Conservation (phyloP, 1,140 invertebrate genomes). For the Drosophila pandora region DNA sequence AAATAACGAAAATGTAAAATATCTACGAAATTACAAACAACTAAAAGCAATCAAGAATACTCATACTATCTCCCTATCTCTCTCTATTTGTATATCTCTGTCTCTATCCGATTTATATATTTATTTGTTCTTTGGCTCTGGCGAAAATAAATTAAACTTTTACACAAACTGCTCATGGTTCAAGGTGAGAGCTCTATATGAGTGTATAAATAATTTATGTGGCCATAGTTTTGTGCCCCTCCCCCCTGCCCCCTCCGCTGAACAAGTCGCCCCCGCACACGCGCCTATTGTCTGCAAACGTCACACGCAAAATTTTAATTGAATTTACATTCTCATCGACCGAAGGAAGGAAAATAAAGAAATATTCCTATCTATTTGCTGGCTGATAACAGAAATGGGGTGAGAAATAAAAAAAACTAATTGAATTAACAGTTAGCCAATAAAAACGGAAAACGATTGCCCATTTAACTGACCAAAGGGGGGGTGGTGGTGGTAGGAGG, state of each 20-base stretch:
- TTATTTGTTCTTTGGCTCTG: slow-evolving; percentile 58
- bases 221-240: slow-evolving; percentile 21
- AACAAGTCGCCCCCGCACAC: slow-evolving; percentile 28
- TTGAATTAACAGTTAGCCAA: slow-evolving; percentile 70
- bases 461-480: slow-evolving; percentile 37
- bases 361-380: slow-evolving; percentile 54
- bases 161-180: slow-evolving; percentile 64
- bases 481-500: background rate
- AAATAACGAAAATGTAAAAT: slow-evolving; percentile 46
- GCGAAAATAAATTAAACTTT: slow-evolving; percentile 55
- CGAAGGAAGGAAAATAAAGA: slow-evolving; percentile 19
- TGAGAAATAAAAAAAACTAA: slow-evolving; percentile 51
- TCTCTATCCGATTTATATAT: slow-evolving; percentile 35
- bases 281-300: slow-evolving; percentile 44
- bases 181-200: slow-evolving; percentile 58
- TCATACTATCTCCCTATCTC: background rate
- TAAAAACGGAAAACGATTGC: slow-evolving; percentile 67
- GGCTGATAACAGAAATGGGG: slow-evolving; percentile 51
- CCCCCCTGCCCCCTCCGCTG: background rate
- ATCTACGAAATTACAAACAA: slow-evolving; percentile 53
- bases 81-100: no score
- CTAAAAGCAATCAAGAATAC: slow-evolving; percentile 36
- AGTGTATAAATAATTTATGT: slow-evolving; percentile 63
- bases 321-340: slow-evolving; percentile 67
- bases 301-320: slow-evolving; percentile 78